These are phyloP conservation scores for Mustelus asterias DNA, from an alignment of 2,113 vertebrate species.

Conservation along the genomic window DNA sequence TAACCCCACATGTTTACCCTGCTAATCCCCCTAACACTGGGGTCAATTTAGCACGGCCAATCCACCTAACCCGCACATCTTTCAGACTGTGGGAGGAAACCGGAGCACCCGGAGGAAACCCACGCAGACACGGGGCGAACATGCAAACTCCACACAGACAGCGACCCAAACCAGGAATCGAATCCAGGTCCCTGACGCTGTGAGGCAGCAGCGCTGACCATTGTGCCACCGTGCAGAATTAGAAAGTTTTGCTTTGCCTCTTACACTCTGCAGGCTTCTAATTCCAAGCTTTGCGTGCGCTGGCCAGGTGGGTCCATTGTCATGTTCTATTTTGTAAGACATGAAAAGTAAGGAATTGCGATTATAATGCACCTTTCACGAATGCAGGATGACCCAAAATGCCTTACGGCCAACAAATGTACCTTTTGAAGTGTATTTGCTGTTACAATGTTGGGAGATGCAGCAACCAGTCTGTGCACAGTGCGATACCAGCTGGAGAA, in stretches of 20 bases:
- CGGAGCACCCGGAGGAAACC: too few relatives aligned
- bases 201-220: too few relatives aligned
- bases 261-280: not conserved
- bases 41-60: too few relatives aligned
- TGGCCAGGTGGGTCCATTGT: not conserved
- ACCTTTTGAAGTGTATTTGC: not conserved
- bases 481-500: not conserved
- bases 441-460: not conserved
- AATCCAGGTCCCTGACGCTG: too few relatives aligned
- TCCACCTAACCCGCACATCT: too few relatives aligned
- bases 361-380: slow-evolving; percentile 16
- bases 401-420: not conserved
- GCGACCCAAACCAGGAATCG: too few relatives aligned
- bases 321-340: not conserved
- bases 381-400: not conserved
- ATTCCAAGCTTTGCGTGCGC: not conserved
- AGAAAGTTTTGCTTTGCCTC: not conserved
- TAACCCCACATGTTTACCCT: too few relatives aligned
- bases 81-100: too few relatives aligned
- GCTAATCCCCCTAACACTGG: too few relatives aligned
- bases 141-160: too few relatives aligned
- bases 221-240: not conserved
- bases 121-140: too few relatives aligned
- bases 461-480: not conserved
- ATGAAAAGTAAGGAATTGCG: not conserved